Base-by-base conservation (phyloP, 2,888 invertebrate species). In the Taenaris catops region DNA sequence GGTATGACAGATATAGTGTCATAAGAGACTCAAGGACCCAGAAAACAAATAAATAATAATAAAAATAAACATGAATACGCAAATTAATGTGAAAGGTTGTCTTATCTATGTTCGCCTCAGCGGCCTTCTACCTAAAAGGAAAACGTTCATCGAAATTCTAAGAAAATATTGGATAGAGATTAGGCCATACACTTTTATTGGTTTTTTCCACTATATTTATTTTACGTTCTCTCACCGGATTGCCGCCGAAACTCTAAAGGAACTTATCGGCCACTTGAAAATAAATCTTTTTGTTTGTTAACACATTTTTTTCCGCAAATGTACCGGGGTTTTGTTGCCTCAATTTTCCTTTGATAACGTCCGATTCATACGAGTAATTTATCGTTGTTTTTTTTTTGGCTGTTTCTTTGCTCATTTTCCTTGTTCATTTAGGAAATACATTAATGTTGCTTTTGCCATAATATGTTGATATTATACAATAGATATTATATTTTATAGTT, bases 91-190 rank as follows among this genome's bases (percentile, higher is more conserved):
- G n/a, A n/a, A n/a, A n/a, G n/a, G n/a, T n/a, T 7, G 14, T 23
- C 47, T 1, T 49, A 49, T 76, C 83, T 64, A 58, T 36, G 51
- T 19, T 36, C 53, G 16, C 8, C 49, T 42, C 25, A 16, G 44
- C 19, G 21, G 34, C 25, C 43, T 39, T 42, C 49, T 50, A 48
- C 52, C 52, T 58, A 59, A 64, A 69, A 74, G 78, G 79, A 78
- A 84, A 81, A 69, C 62, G 67, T 65, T 61, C 69, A 69, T 72
- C 70, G 78, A 66, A 79, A 73, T 65, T 63, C 68, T 78, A 79
- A 81, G 79, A 81, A 83, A 84, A 84, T 84, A 83, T 83, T 80
- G 79, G 75, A 67, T 75, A 80, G 80, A 81, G 83, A 84, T 84
- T 83, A 84, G 81, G 78, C 78, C 70, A 81, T 84, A 78, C 70